Evolutionary conservation across 2,797 vertebrate species (phyloP).

Genomic region (Macropodus opercularis): DNA sequence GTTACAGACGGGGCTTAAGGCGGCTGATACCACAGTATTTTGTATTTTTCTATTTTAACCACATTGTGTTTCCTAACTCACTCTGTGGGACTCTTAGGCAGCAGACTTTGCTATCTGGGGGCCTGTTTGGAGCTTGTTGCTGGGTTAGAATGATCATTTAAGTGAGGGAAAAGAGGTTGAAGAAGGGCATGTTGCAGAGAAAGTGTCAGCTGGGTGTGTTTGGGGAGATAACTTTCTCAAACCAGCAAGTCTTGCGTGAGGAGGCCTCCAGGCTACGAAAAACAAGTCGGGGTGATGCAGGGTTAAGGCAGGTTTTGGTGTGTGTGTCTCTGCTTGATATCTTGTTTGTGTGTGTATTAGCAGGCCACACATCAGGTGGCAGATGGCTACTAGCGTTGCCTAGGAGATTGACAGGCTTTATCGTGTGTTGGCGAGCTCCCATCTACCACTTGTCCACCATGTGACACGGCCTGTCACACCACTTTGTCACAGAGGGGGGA

Average conservation of each 20-base stretch:
- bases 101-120: neutral
- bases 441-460: conserved; percentile 65
- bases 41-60: neutral
- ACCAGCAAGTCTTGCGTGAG: conserved; percentile 28
- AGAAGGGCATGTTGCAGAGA: neutral
- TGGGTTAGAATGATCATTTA: conserved; percentile 13
- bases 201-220: conserved; percentile 19
- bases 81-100: neutral
- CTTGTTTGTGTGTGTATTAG: conserved; percentile 17
- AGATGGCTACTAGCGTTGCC: conserved; percentile 40
- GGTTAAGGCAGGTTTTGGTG: conserved; percentile 21
- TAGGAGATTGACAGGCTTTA: conserved; percentile 74
- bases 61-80: neutral
- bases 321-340: conserved; percentile 14
- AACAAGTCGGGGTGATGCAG: conserved; percentile 27
- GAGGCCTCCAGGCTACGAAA: conserved; percentile 37
- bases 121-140: conserved; percentile 16
- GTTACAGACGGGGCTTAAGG: too few species aligned
- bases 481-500: conserved; percentile 67
- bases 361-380: conserved; percentile 45
- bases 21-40: neutral
- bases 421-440: conserved; percentile 56
- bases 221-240: conserved; percentile 38
- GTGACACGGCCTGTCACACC: conserved; percentile 73
- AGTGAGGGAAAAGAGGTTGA: conserved; percentile 6